These are phyloP conservation scores for Metalampra italica DNA, from an alignment of 2,888 invertebrate genomes.

Conservation along the genomic window DNA sequence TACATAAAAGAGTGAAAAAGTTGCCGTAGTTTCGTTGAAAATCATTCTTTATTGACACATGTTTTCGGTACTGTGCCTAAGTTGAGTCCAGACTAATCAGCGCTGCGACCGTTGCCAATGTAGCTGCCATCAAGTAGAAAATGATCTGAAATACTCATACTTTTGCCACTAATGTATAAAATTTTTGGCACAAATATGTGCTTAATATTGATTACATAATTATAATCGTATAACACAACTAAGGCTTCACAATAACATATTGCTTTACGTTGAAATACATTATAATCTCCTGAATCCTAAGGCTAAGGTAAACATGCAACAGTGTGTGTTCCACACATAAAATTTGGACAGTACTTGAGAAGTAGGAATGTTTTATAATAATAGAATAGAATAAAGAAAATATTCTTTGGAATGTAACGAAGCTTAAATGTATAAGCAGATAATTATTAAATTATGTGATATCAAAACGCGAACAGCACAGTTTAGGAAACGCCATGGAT, in stretches of 20 bases:
- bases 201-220: slow-evolving; percentile 32
- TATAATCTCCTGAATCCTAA: not conserved
- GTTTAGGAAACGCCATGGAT: slow-evolving; percentile 30
- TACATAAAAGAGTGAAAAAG: no score
- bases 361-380: slow-evolving; percentile 60
- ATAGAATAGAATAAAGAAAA: slow-evolving; percentile 51
- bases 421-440: slow-evolving; percentile 40
- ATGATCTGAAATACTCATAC: slow-evolving; percentile 5
- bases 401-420: slow-evolving; percentile 75
- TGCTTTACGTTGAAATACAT: slow-evolving; percentile 51
- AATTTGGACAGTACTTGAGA: slow-evolving; percentile 35
- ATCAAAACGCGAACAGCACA: slow-evolving; percentile 18
- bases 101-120: slow-evolving; percentile 20
- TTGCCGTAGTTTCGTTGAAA: no score
- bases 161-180: slow-evolving; percentile 35
- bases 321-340: slow-evolving; percentile 55
- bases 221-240: slow-evolving; percentile 49
- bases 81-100: slow-evolving; percentile 2
- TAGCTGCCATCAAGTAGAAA: slow-evolving; percentile 17
- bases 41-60: no score
- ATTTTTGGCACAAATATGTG: slow-evolving; percentile 65
- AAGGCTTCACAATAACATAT: slow-evolving; percentile 62
- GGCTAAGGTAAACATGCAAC: slow-evolving; percentile 18
- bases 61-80: no score
- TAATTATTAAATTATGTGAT: slow-evolving; percentile 3